phyloP scores from a whole-genome alignment of 2,888 invertebrate genomes.

The Nephrotoma flavescens region DNA sequence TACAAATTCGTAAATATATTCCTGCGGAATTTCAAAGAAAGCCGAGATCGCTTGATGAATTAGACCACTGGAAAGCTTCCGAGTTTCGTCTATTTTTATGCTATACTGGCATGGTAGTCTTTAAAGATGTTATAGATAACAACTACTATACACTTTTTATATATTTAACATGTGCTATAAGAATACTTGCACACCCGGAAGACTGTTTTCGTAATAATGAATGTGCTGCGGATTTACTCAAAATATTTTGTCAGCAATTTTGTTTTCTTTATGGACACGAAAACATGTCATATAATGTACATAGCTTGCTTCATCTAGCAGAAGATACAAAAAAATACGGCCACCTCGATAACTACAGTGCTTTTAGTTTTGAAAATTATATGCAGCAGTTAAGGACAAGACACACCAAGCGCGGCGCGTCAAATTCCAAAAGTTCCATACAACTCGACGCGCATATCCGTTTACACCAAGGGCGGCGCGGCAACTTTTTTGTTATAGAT shows the following conservation, averaged over 20 bases:
- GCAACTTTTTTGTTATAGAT: too few species aligned
- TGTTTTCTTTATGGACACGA: not conserved
- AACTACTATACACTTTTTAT: not conserved
- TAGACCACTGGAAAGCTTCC: too few species aligned
- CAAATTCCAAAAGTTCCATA: too few species aligned
- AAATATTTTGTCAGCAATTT: not conserved
- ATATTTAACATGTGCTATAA: not conserved
- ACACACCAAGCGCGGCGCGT: too few species aligned
- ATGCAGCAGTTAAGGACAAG: not conserved
- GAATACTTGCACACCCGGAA: not conserved
- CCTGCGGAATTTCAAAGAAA: too few species aligned
- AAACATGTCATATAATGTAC: not conserved
- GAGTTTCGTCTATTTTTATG: too few species aligned
- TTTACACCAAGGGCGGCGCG: too few species aligned
- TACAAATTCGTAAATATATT: too few species aligned
- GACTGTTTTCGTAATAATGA: not conserved
- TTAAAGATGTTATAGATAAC: not conserved
- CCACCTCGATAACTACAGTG: not conserved
- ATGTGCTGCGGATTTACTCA: not conserved
- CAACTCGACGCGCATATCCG: too few species aligned
- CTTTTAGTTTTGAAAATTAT: not conserved
- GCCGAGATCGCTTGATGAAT: too few species aligned
- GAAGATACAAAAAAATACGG: not conserved
- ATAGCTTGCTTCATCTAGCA: not conserved
- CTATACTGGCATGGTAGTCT: not conserved